Evolutionary conservation across 2,797 vertebrate species (phyloP).

Genomic region (Sebastes minor): DNA sequence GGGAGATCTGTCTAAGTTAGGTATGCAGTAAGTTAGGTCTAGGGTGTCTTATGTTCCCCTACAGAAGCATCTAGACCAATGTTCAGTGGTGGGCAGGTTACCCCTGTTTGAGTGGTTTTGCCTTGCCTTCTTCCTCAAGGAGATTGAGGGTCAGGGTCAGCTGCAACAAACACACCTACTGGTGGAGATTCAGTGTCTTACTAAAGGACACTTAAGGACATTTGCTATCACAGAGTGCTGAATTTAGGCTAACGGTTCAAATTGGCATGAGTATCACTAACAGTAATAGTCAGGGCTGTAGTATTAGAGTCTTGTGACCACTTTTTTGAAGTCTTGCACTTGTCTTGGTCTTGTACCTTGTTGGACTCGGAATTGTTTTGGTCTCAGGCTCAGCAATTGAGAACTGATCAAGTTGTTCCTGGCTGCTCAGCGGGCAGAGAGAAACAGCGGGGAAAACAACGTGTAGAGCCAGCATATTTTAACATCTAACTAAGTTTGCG

Average conservation of each 20-base stretch:
- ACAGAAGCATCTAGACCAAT: neutral
- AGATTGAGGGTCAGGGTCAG: neutral
- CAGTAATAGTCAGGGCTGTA: neutral
- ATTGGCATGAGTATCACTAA: neutral
- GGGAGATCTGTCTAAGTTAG: neutral
- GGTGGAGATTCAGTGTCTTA: no score
- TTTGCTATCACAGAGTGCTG: no score
- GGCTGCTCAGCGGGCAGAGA: no score
- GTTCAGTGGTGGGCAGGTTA: neutral
- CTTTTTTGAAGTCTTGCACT: neutral
- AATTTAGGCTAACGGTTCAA: neutral
- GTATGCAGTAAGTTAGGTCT: neutral
- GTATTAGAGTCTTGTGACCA: neutral
- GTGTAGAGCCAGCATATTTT: neutral
- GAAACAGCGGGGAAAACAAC: no score
- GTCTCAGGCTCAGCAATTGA: neutral
- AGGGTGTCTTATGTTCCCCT: neutral
- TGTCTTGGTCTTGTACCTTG: neutral
- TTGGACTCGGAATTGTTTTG: neutral
- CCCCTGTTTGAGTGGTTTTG: neutral
- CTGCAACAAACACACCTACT: no score
- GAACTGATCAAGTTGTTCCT: neutral
- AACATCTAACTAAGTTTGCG: neutral
- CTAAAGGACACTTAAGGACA: no score
- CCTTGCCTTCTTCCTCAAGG: neutral